Evolutionary conservation across 2,113 vertebrate genomes (phyloP), one percentile per base, ranked within the genome.

Genomic region (Actenoides hombroni): DNA sequence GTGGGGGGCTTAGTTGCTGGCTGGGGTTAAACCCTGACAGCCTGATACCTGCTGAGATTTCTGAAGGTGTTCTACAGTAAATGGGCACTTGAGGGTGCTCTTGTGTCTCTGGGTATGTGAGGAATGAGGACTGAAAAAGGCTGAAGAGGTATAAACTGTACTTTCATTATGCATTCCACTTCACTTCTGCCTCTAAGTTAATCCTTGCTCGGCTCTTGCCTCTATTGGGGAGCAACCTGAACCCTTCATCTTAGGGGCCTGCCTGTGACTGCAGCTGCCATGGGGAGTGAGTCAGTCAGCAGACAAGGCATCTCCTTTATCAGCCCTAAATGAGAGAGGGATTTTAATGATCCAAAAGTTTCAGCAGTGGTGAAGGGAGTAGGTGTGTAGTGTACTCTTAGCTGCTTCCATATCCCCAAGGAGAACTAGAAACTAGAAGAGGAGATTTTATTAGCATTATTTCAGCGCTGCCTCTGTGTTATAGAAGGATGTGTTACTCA

Each of bases 81-180:
- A 16, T 4, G 42, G 56, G 75, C 33, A 59, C 49, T 56, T 26
- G 39, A 26, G 29, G 31, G 39, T 48, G 48, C 40, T 76, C 48
- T 39, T 0, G 1, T 37, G 61, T 33, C 54, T 59, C 3, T 7
- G 39, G 20, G 44, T 21, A 9, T 11, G 24, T 4, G 4, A 26
- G 40, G 21, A 65, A 64, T 21, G 84, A 64, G 21, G 84, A 69
- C 37, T 48, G 73, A 13, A 64, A 70, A 59, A 39, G 28, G 23
- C 25, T 18, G 21, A 19, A 31, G 29, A 21, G 37, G 25, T 33
- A 21, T 25, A 20, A 31, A 7, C 16, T 63, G 70, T 64, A 4
- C 35, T 77, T 42, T 16, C 4, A 5, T 21, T 9, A 14, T 10
- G 35, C n/a, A 26, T 51, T 28, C 49, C 5, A 2, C 23, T 42